These are phyloP conservation scores for Pemphigus obesinymphae DNA, from an alignment of 1,140 invertebrate genomes.

Conservation along the genomic window DNA sequence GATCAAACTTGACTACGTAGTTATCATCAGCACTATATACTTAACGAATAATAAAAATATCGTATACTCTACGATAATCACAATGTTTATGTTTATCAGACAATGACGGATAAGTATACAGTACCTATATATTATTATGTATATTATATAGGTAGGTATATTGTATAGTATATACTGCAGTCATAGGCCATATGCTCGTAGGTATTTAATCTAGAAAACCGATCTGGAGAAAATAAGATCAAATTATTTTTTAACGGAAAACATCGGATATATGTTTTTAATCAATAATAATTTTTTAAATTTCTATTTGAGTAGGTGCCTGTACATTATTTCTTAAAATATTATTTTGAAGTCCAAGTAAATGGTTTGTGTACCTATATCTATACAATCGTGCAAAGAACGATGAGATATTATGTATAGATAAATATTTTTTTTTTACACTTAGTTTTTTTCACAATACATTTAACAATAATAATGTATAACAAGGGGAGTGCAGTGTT, in stretches of 20 bases:
- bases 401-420: not conserved
- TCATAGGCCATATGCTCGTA: too few species aligned
- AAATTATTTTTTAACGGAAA: too few species aligned
- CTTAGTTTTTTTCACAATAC: slow-evolving; percentile 13
- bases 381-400: not conserved
- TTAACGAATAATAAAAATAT: slow-evolving; percentile 4
- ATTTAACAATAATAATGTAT: slow-evolving; percentile 12
- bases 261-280: too few species aligned
- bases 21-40: not conserved
- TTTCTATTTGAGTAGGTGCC: not conserved
- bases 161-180: too few species aligned
- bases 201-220: not conserved
- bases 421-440: slow-evolving; percentile 10
- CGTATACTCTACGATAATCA: not conserved
- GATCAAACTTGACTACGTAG: not conserved
- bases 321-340: not conserved
- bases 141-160: too few species aligned
- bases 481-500: slow-evolving; percentile 9
- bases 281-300: too few species aligned
- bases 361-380: not conserved
- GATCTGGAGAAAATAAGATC: too few species aligned
- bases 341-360: not conserved
- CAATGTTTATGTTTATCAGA: not conserved
- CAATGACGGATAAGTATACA: too few species aligned
- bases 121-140: too few species aligned